phyloP scores from a whole-genome alignment of 2,797 vertebrate species.

The Phoxinus dragarum region DNA sequence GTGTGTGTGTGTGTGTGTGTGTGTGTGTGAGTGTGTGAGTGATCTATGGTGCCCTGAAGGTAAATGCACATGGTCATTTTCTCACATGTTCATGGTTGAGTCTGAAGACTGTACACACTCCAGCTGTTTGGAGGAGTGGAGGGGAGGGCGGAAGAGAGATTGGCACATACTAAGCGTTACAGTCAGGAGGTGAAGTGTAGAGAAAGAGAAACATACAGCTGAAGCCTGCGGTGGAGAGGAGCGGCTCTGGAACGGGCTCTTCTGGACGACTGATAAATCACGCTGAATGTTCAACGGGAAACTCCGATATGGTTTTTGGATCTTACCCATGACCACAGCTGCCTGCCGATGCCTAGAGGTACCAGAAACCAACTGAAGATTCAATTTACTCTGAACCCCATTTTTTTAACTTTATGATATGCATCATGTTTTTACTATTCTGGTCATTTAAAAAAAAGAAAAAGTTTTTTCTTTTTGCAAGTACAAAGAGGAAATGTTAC shows the following conservation, averaged over 20 bases:
- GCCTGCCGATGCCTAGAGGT: conserved; percentile 52
- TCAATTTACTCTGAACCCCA: neutral
- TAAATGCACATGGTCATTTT: conserved; percentile 46
- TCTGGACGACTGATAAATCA: conserved; percentile 15
- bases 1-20: no score
- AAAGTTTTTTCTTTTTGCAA: neutral
- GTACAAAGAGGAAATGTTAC: neutral
- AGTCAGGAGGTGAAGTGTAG: conserved; percentile 28
- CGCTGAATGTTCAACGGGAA: conserved; percentile 5
- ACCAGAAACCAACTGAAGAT: neutral
- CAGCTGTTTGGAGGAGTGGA: conserved; percentile 55
- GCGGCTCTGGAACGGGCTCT: neutral
- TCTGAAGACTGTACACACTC: conserved; percentile 53
- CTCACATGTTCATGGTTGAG: conserved; percentile 30
- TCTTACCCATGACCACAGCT: conserved; percentile 20
- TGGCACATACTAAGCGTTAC: conserved; percentile 18
- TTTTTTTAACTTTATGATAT: neutral
- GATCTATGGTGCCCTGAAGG: conserved; percentile 40
- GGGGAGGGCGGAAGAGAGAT: conserved; percentile 29
- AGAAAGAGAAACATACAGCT: conserved; percentile 24
- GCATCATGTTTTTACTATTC: neutral
- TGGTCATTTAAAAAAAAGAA: neutral
- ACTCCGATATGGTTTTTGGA: neutral
- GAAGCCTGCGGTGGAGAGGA: neutral
- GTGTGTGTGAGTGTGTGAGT: neutral